These are phyloP conservation scores for Rhysida immarginata DNA, from an alignment of 1,140 invertebrate species.

Conservation along the genomic window DNA sequence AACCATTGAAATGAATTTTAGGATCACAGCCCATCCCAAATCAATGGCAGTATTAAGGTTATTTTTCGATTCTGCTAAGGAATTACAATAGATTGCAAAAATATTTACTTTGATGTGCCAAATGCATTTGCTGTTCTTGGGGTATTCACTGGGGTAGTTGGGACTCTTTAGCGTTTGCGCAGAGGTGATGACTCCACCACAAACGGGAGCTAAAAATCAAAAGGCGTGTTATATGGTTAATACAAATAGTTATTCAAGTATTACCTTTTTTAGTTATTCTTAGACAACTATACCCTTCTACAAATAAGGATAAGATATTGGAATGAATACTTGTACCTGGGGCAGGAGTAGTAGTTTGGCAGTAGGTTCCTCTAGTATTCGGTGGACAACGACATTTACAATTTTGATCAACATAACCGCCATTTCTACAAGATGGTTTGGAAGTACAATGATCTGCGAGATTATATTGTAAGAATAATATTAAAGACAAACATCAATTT, in stretches of 20 bases:
- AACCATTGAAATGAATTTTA: no score
- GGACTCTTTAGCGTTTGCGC: neutral
- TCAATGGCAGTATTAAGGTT: no score
- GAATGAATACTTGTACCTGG: neutral
- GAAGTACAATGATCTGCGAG: neutral
- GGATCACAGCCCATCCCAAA: no score
- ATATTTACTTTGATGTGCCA: neutral
- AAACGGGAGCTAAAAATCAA: neutral
- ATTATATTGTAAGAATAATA: neutral
- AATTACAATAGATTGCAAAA: no score
- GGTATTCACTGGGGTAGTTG: neutral
- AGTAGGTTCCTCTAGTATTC: neutral
- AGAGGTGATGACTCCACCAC: neutral
- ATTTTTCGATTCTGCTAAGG: no score
- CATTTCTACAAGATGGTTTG: neutral
- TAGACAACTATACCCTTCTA: neutral
- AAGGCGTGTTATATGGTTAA: neutral
- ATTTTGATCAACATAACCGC: neutral
- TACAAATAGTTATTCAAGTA: neutral
- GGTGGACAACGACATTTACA: neutral
- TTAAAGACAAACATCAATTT: no score
- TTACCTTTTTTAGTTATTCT: neutral
- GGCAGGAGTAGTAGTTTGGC: neutral
- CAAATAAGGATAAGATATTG: neutral
- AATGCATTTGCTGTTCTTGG: neutral